A percentile compares a stretch with the other conserved stretches of the same genome.
Conservation (phyloP, 2,797 vertebrate genomes). For the Melanotaenia maccullochi region DNA sequence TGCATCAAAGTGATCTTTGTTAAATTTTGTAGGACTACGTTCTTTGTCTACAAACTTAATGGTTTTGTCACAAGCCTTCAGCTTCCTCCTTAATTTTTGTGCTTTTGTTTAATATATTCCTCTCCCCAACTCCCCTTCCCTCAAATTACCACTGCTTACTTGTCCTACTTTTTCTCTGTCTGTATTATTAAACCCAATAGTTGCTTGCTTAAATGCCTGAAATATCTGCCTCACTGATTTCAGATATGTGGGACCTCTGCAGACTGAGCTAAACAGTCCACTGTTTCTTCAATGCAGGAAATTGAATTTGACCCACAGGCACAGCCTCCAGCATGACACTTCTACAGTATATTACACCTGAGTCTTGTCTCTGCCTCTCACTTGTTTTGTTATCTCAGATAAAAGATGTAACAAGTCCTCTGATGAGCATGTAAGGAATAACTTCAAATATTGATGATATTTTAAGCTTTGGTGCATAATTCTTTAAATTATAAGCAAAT, state of each 20-base stretch:
- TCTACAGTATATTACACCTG: conserved; percentile 36
- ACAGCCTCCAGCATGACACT: conserved; percentile 34
- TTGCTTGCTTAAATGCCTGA: conserved; percentile 45
- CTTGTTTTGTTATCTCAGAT: conserved; percentile 32
- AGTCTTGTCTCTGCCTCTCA: conserved; percentile 41
- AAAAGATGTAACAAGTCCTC: conserved; percentile 22
- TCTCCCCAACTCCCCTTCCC: conserved; percentile 15
- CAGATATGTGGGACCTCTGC: conserved; percentile 36
- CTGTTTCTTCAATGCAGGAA: conserved; percentile 41
- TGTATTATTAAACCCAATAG: conserved; percentile 47
- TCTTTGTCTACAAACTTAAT: conserved; percentile 26
- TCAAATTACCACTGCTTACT: conserved; percentile 41
- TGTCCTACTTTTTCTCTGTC: conserved; percentile 47
- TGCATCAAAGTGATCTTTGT: conserved; percentile 28
- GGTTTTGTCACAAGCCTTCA: conserved; percentile 18
- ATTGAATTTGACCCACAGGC: conserved; percentile 56
- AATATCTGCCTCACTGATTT: conserved; percentile 51
- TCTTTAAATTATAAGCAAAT: background rate
- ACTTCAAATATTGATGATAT: conserved; percentile 39
- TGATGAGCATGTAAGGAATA: conserved; percentile 27
- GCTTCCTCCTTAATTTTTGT: conserved; percentile 4
- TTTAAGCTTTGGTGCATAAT: conserved; percentile 28
- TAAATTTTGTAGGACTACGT: conserved; percentile 17
- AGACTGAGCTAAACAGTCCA: conserved; percentile 52
- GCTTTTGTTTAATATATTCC: conserved; percentile 15